phyloP scores from a whole-genome alignment of 2,797 vertebrate genomes.

The Sebastolobus alascanus region DNA sequence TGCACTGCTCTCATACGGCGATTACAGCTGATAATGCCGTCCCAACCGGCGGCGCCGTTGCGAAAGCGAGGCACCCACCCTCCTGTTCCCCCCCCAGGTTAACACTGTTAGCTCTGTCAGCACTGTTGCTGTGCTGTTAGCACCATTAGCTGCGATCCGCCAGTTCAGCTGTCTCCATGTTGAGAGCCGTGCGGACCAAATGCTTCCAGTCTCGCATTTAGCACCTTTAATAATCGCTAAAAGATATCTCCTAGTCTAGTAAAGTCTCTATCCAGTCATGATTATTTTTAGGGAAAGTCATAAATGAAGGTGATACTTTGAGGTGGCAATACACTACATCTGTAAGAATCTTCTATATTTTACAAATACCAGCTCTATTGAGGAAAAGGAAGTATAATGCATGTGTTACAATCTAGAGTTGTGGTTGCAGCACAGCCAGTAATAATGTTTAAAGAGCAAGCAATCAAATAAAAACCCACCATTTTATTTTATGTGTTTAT shows the following conservation, averaged over 20 bases:
- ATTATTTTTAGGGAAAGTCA: background rate
- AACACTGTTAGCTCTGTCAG: too few species aligned
- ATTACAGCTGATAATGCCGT: too few species aligned
- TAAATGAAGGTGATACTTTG: background rate
- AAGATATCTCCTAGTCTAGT: background rate
- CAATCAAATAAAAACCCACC: background rate
- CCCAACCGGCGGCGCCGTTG: too few species aligned
- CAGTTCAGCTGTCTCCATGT: rapidly evolving
- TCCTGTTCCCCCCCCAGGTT: too few species aligned
- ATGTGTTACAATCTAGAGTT: background rate
- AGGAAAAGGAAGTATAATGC: background rate
- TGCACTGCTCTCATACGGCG: too few species aligned
- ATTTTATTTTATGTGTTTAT: background rate
- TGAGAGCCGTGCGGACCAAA: background rate
- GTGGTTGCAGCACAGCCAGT: background rate
- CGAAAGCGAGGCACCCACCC: rapidly evolving
- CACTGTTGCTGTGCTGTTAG: background rate
- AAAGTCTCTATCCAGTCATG: background rate
- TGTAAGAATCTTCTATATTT: background rate
- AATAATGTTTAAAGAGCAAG: background rate
- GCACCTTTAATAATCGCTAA: background rate
- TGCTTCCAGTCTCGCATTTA: background rate
- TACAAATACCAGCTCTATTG: background rate
- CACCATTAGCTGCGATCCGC: background rate
- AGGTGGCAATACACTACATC: background rate